phyloP scores from a whole-genome alignment of 2,888 invertebrate species.

The Dynastes hyllus region DNA sequence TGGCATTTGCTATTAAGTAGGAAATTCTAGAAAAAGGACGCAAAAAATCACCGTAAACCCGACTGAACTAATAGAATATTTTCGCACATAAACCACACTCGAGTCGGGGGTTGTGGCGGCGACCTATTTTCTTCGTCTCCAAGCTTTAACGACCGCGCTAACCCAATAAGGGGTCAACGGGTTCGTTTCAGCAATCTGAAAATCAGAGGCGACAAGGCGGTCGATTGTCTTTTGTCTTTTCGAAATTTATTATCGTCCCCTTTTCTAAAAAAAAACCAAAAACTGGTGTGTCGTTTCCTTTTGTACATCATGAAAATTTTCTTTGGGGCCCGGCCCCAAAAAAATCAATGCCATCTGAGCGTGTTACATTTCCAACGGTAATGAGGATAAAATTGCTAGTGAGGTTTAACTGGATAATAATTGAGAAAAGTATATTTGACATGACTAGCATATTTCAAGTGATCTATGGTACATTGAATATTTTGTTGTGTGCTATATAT shows the following conservation, averaged over 20 bases:
- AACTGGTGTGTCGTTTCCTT: background rate
- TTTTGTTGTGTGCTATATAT: no score
- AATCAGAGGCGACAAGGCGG: constrained; percentile 19
- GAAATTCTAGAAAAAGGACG: no score
- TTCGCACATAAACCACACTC: constrained; percentile 16
- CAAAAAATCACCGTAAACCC: background rate
- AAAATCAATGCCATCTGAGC: background rate
- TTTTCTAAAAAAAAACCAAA: no score
- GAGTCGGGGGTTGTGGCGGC: constrained; percentile 5
- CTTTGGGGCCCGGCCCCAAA: no score
- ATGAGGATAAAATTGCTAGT: no score
- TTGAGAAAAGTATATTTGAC: no score
- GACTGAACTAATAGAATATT: background rate
- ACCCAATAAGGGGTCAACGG: constrained; percentile 22
- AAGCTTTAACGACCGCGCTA: constrained; percentile 17
- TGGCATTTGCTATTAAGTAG: no score
- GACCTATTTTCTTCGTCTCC: constrained; percentile 29
- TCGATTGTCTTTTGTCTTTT: constrained; percentile 16
- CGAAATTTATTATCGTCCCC: constrained; percentile 4
- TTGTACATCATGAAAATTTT: background rate
- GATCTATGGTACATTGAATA: no score
- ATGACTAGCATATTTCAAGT: no score
- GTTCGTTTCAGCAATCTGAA: constrained; percentile 19
- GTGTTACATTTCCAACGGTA: background rate
- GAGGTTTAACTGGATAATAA: no score